Evolutionary conservation across 1,140 invertebrate genomes (phyloP), one percentile per base, ranked within the genome.

Genomic region (Drosophila nasuta): DNA sequence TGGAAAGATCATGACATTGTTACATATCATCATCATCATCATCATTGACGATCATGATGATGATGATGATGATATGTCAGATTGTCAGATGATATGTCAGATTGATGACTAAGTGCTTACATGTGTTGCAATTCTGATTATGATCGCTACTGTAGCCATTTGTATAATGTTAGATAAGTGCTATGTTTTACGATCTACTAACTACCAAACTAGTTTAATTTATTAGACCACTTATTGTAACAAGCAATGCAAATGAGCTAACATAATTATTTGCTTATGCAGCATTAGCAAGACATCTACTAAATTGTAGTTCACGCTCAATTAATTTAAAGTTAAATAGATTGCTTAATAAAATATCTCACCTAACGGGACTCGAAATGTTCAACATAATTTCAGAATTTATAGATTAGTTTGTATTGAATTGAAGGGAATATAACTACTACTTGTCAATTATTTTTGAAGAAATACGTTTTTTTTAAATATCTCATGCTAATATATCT

Each of bases 1-100:
- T 28, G 35, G 4, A 56, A 45, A 58, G 43, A 51, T 63, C 35
- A 15, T 10, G 51, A 70, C 58, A 63, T 58, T 45, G 33, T 58
- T 57, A 54, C 56, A 68, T 33, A 25, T 49, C 5, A 33, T 33
- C 35, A 2, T 60, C 58, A 17, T 59, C 30, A 38, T 60, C 41
- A 62, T 48, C 45, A 69, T n/a, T n/a, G n/a, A n/a, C n/a, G n/a
- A n/a, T n/a, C n/a, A n/a, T n/a, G n/a, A n/a, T n/a, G n/a, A n/a
- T n/a, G n/a, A n/a, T n/a, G n/a, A n/a, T n/a, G n/a, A n/a, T n/a
- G n/a, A n/a, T n/a, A n/a, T n/a, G n/a, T n/a, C n/a, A n/a, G n/a
- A n/a, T n/a, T n/a, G n/a, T n/a, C n/a, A n/a, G n/a, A n/a, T n/a
- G n/a, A n/a, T n/a, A n/a, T n/a, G n/a, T n/a, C 30, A 45, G 5